Evolutionary conservation across 2,797 vertebrate species (phyloP), one percentile per base, ranked within the genome.

Genomic region (Argyrosomus regius): DNA sequence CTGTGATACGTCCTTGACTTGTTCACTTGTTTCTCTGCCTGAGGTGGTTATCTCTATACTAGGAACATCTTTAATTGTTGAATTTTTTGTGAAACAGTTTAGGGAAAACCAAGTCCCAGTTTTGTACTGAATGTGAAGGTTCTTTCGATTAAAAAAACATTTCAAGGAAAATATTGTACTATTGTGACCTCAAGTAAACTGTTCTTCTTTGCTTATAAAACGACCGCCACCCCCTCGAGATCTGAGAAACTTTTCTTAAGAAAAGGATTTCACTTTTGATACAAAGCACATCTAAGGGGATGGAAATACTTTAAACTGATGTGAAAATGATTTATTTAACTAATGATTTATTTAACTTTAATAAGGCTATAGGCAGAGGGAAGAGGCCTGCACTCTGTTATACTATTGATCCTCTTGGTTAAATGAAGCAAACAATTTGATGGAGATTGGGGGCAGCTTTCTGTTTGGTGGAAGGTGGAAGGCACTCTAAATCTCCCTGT

Each of bases 1-100:
- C 73, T 89, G 75, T 77, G 80, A 67, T 80, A 72, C 82, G 82
- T 86, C 78, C 84, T 89, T 86, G 86, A 83, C 72, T 89, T 80
- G 79, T 90, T 92, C 66, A 63, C 28, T 77, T 50, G 41, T 78
- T 72, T 77, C 48, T 85, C 41, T 66, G 63, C 79, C 81, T 62
- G 43, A 58, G 72, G 84, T 74, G 57, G 26, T 72, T 67, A 14
- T 63, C 52, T 71, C 66, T 80, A 53, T 41, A 60, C 26, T 3
- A 16, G 5, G 16, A 66, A 72, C n/a, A 50, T 66, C 71, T 80
- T 75, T 18, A 62, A 68, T 61, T 17, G 57, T 77, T 78, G 6
- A 57, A 49, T 77, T 75, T 49, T 41, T 20, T 65, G 31, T 8
- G 46, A 31, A n/a, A 28, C 62, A 63, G 53, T 70, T 77, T 53